A percentile compares a stretch with the other conserved stretches of the same genome.
Evolutionary conservation across 2,113 vertebrate species (phyloP).

Genomic region (Odontophorus gujanensis): DNA sequence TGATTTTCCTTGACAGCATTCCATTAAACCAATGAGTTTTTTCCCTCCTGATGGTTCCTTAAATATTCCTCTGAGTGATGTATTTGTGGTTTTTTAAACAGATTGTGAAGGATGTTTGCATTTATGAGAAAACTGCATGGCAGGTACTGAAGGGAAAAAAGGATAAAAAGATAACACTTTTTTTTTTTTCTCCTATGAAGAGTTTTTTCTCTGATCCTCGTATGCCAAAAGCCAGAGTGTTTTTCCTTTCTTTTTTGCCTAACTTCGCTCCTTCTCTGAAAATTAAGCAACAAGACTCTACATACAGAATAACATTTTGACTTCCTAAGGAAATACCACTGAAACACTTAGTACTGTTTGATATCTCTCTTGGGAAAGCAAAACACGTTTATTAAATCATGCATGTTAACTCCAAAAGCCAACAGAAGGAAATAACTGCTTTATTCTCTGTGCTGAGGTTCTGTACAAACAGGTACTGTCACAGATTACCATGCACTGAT

Average conservation of each 20-base stretch:
- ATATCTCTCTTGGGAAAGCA: constrained; percentile 68
- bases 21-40: constrained; percentile 89
- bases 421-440: constrained; percentile 61
- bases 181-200: neutral
- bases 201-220: constrained; percentile 48
- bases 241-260: constrained; percentile 44
- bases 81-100: constrained; percentile 79
- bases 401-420: constrained; percentile 43
- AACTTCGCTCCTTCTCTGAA: constrained; percentile 32
- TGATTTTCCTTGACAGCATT: constrained; percentile 87
- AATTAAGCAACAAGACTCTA: constrained; percentile 62
- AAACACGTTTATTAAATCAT: constrained; percentile 70
- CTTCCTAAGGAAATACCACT: constrained; percentile 70
- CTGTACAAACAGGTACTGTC: constrained; percentile 5
- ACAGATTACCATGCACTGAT: neutral
- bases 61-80: constrained; percentile 81
- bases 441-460: constrained; percentile 13
- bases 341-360: constrained; percentile 70
- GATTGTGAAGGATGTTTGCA: constrained; percentile 79
- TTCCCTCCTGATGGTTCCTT: constrained; percentile 77
- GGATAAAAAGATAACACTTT: constrained; percentile 55
- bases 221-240: constrained; percentile 11
- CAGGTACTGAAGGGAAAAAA: constrained; percentile 58
- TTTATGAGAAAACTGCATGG: constrained; percentile 75
- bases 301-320: constrained; percentile 66